Conservation (phyloP, 2,113 vertebrate species). For the Brachypteracias leptosomus region DNA sequence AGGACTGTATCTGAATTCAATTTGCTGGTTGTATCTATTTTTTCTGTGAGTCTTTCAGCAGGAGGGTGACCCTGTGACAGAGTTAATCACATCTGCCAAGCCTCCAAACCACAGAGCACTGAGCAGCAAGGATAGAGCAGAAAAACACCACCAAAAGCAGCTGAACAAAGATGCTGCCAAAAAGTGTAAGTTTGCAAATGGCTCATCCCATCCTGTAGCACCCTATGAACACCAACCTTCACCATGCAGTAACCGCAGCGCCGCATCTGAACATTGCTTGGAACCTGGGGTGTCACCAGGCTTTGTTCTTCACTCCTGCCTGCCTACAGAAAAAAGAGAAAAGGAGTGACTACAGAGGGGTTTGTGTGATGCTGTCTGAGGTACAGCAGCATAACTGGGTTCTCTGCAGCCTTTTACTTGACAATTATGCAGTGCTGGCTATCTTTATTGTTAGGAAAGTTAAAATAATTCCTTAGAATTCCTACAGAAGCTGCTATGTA, state of each 20-base stretch:
- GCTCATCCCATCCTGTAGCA: not conserved
- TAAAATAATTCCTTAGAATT: not conserved
- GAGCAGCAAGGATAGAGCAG: not conserved
- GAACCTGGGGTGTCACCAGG: conserved; percentile 67
- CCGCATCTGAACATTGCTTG: conserved; percentile 70
- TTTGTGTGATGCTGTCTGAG: not conserved
- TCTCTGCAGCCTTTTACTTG: not conserved
- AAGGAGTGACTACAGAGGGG: not conserved
- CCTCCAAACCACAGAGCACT: not conserved
- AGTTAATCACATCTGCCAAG: not conserved
- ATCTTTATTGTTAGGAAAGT: not conserved
- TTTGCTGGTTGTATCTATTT: not conserved
- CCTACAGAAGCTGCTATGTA: not conserved
- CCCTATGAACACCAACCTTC: conserved; percentile 75
- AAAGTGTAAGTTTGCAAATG: not conserved
- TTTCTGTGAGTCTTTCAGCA: not conserved
- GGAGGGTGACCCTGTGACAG: not conserved
- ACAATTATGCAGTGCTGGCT: not conserved
- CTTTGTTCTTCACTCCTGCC: conserved; percentile 77
- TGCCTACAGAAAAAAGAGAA: conserved; percentile 58
- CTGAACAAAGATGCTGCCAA: not conserved
- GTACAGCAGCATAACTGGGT: not conserved
- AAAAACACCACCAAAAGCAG: not conserved
- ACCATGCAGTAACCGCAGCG: conserved; percentile 90
- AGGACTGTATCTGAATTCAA: not conserved